Base-by-base conservation (phyloP, 2,888 invertebrate species). In the Chelonus formosanus region DNA sequence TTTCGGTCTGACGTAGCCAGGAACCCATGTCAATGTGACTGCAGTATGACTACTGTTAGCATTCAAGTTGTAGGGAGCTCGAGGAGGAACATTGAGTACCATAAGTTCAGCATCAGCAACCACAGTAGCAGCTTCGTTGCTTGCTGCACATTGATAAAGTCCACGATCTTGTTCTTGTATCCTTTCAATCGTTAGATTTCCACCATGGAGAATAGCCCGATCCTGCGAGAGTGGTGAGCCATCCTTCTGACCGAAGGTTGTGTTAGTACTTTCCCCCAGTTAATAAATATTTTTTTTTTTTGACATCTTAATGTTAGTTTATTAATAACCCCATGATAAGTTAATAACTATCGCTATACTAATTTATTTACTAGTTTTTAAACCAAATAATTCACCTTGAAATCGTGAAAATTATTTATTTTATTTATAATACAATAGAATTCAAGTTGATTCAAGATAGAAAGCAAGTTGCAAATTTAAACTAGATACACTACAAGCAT, bases 131-230 rank as follows among this genome's bases (percentile, higher is more conserved):
- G 96, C 96, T 78, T 93, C 94, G 86, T 96, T 97, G 74, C 90
- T 90, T 2, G 94, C 93, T 57, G 91, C 89, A 82, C 94, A 94
- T 81, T 91, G 90, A 84, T 93, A 94, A 76, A 92, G 87, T 55
- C 97, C 97, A 75, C 95, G 91, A 86, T 97, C 97, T 70, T 91
- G 90, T 83, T 94, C 94, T 73, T 90, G 88, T 67, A 97, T 90
- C 75, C 90, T 88, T 73, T 88, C 88, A 69, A 98, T 91, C 65
- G 95, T 96, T 74, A 97, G 87, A 86, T 96, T 94, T 58, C 93
- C 93, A 61, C 90, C 91, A 70, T 87, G 88, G 60, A 91, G 87
- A 54, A 87, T 86, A 75, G 89, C 89, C 34, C 94, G 89, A 48
- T 91, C 92, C 63, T 85, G 84, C 5, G 93, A 90, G 68, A 95